Conservation (phyloP, 2,797 vertebrate species). For the Phalloptychus januarius region DNA sequence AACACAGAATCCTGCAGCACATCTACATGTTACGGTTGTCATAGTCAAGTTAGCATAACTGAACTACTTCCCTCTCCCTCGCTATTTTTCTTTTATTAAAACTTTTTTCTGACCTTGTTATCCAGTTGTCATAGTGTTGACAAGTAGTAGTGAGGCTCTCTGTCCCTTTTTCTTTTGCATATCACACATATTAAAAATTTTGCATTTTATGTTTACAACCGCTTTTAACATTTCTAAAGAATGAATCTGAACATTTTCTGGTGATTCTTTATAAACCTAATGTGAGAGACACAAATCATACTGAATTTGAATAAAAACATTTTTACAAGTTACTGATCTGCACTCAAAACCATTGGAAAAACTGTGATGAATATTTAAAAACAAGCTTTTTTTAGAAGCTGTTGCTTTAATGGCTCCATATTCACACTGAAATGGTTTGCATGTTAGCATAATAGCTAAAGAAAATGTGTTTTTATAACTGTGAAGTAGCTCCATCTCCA, state of each 20-base stretch:
- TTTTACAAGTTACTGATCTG: neutral
- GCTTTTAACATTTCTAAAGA: neutral
- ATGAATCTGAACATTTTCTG: neutral
- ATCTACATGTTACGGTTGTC: too few relatives aligned
- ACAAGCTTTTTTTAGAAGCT: neutral
- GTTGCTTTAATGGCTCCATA: neutral
- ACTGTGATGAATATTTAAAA: neutral
- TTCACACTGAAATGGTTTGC: neutral
- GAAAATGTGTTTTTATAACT: slow-evolving; percentile 4
- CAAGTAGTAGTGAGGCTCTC: too few relatives aligned
- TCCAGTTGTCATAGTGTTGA: too few relatives aligned
- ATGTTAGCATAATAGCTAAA: neutral
- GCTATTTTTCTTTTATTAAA: too few relatives aligned
- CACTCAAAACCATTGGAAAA: neutral
- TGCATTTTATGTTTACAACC: too few relatives aligned
- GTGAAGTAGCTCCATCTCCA: slow-evolving; percentile 45
- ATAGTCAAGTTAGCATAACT: too few relatives aligned
- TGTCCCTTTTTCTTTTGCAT: too few relatives aligned
- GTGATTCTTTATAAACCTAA: neutral
- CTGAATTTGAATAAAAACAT: neutral
- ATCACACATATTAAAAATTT: too few relatives aligned
- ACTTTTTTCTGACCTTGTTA: too few relatives aligned
- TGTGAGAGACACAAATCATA: neutral
- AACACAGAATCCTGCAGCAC: too few relatives aligned
- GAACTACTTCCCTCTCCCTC: too few relatives aligned